These are phyloP conservation scores for Drosophila prolongata DNA, from an alignment of 2,888 invertebrate genomes.

Conservation along the genomic window DNA sequence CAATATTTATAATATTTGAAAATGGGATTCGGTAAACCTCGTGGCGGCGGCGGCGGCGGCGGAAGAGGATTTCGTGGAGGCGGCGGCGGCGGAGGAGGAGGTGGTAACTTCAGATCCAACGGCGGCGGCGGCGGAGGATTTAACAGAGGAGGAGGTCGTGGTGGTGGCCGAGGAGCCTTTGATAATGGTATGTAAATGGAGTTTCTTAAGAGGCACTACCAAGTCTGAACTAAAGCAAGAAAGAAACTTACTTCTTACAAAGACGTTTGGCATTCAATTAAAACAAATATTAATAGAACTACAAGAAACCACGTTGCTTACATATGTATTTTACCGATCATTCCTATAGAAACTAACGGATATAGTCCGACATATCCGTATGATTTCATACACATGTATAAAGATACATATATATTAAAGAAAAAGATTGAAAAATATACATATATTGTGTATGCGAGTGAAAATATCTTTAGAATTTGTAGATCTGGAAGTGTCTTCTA, in stretches of 20 bases:
- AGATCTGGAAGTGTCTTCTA: background rate
- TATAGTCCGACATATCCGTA: too few relatives aligned
- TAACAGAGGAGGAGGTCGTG: slow-evolving; percentile 86
- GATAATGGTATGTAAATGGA: slow-evolving; percentile 85
- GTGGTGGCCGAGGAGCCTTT: slow-evolving; percentile 86
- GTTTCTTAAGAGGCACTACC: background rate
- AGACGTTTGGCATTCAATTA: background rate
- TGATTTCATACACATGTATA: too few relatives aligned
- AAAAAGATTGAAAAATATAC: too few relatives aligned
- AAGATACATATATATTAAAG: too few relatives aligned
- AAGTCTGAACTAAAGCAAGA: background rate
- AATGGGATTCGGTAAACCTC: slow-evolving; percentile 82
- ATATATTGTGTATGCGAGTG: too few relatives aligned
- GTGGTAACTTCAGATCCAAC: slow-evolving; percentile 25
- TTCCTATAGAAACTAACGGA: background rate
- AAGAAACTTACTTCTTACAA: too few relatives aligned
- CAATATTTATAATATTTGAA: slow-evolving; percentile 10
- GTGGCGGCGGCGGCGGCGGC: slow-evolving; percentile 78
- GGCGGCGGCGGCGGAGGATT: slow-evolving; percentile 82
- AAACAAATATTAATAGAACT: background rate
- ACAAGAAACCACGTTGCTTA: background rate
- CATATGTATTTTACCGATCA: background rate
- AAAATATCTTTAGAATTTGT: too few relatives aligned
- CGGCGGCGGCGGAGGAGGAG: slow-evolving; percentile 37
- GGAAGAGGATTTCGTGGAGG: slow-evolving; percentile 65